Evolutionary conservation across 1,140 invertebrate genomes (phyloP).

Genomic region (Linepithema humile): DNA sequence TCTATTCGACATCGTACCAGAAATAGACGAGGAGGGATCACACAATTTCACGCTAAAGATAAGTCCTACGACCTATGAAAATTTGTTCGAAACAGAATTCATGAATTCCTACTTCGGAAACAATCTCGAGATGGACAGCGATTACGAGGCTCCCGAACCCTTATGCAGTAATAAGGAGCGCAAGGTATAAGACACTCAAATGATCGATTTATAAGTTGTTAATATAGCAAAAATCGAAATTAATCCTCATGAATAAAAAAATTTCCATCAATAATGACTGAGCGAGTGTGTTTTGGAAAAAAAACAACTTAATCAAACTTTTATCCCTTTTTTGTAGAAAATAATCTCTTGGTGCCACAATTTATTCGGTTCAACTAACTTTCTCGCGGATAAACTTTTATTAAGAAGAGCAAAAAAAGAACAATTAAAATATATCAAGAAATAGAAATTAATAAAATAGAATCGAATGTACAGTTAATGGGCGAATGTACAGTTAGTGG

Average conservation of each 20-base stretch:
- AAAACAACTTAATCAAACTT: no score
- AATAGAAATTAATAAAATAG: background rate
- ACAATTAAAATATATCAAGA: background rate
- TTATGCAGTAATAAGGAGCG: slow-evolving; percentile 66
- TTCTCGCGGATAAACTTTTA: no score
- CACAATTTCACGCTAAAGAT: slow-evolving; percentile 67
- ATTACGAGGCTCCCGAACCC: slow-evolving; percentile 55
- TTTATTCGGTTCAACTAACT: no score
- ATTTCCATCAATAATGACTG: no score
- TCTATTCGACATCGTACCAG: slow-evolving; percentile 73
- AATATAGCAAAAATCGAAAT: no score
- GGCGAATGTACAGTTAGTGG: no score
- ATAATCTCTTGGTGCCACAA: no score
- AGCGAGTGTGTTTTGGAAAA: no score
- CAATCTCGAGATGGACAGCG: no score
- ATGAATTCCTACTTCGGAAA: slow-evolving; percentile 38
- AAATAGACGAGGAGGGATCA: slow-evolving; percentile 62
- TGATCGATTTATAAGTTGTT: no score
- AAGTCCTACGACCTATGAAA: slow-evolving; percentile 50
- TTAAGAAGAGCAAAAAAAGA: no score
- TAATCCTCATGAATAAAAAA: background rate
- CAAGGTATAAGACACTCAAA: slow-evolving; percentile 55
- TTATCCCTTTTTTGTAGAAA: no score
- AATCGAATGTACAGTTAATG: background rate
- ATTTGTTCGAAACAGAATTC: slow-evolving; percentile 37